Conservation (phyloP, 2,113 vertebrate species). For the Procavia capensis region DNA sequence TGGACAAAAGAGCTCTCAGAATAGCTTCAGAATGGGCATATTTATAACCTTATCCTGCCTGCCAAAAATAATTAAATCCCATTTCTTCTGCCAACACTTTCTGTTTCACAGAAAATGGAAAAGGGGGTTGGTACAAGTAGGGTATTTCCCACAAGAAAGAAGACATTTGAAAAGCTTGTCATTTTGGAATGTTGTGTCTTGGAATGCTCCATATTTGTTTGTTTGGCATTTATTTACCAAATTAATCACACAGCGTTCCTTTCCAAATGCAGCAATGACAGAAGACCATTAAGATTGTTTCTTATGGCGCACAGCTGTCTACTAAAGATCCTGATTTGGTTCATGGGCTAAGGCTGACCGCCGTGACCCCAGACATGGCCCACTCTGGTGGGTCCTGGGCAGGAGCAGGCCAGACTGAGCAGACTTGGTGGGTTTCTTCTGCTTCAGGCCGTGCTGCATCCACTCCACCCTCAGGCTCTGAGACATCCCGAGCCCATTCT, state of each 20-base stretch:
- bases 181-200: background rate
- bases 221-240: conserved; percentile 35
- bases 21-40: conserved; percentile 42
- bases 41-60: conserved; percentile 64
- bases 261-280: background rate
- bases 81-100: conserved; percentile 51
- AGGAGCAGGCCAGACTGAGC: background rate
- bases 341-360: background rate
- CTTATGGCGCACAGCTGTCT: too few species aligned
- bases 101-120: conserved; percentile 32
- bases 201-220: background rate
- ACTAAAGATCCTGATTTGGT: background rate
- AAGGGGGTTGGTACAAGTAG: background rate
- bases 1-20: conserved; percentile 39
- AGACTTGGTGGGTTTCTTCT: background rate
- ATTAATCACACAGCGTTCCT: background rate
- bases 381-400: too few species aligned
- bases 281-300: background rate
- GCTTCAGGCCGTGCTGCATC: background rate
- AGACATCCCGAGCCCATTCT: background rate
- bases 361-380: background rate
- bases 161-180: background rate
- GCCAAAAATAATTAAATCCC: conserved; percentile 70
- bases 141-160: background rate
- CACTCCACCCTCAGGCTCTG: background rate